phyloP scores from a whole-genome alignment of 2,797 vertebrate species.

The Cuniculus paca region DNA sequence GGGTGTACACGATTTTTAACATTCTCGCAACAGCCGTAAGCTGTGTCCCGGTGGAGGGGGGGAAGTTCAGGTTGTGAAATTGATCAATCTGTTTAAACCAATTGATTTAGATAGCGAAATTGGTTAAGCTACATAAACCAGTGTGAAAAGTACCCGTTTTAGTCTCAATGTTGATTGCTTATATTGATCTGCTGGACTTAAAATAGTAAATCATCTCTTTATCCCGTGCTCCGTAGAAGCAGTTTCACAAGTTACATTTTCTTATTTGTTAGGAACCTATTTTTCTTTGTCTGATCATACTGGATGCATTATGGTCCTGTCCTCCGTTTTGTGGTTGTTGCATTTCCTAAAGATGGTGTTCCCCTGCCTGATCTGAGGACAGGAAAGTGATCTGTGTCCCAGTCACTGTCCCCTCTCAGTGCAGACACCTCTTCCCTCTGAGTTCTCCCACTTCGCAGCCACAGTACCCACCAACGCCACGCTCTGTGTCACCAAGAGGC shows the following conservation, averaged over 20 bases:
- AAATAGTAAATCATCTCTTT: conserved; percentile 1
- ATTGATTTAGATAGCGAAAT: conserved; percentile 48
- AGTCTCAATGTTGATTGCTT: conserved; percentile 27
- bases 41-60: neutral
- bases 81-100: conserved; percentile 27
- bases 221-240: neutral
- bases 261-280: conserved; percentile 1
- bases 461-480: neutral
- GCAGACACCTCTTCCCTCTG: neutral
- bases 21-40: conserved; percentile 47
- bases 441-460: neutral
- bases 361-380: neutral
- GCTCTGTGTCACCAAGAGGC: neutral
- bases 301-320: neutral
- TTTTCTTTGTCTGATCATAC: conserved; percentile 33
- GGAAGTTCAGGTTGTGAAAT: conserved; percentile 40
- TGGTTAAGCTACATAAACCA: conserved; percentile 34
- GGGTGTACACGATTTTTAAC: neutral
- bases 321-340: neutral
- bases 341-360: neutral
- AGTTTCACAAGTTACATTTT: neutral
- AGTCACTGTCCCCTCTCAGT: neutral
- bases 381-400: conserved; percentile 2
- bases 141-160: conserved; percentile 41
- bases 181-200: conserved; percentile 1